Conservation (phyloP, 2,888 invertebrate genomes). For the Diarsia dahlii region DNA sequence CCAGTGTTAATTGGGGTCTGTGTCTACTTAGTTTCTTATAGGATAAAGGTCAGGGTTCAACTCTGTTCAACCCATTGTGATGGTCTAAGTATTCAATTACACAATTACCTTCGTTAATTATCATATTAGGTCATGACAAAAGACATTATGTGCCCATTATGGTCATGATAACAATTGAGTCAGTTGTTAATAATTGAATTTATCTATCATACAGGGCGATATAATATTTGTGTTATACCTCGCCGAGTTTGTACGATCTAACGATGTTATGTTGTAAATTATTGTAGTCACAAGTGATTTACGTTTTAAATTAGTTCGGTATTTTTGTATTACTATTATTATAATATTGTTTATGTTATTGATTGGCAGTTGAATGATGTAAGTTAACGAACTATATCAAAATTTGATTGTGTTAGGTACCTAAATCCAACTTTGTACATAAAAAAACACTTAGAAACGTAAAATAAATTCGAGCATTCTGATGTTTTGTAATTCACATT, state of each 20-base stretch:
- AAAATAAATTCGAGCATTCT: conserved; percentile 64
- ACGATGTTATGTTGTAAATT: conserved; percentile 46
- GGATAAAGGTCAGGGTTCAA: conserved; percentile 63
- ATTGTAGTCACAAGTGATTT: conserved; percentile 54
- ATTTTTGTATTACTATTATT: conserved; percentile 60
- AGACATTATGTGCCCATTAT: conserved; percentile 40
- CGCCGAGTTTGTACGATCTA: conserved; percentile 14
- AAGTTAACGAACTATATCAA: conserved; percentile 47
- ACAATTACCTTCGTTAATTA: conserved; percentile 58
- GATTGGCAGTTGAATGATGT: conserved; percentile 56
- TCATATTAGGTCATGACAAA: conserved; percentile 54
- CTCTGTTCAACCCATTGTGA: conserved; percentile 56
- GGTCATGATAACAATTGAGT: conserved; percentile 27
- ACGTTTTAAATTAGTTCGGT: conserved; percentile 45
- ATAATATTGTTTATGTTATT: conserved; percentile 51
- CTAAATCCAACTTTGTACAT: conserved; percentile 53
- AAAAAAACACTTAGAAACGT: conserved; percentile 50
- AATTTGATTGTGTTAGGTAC: conserved; percentile 46
- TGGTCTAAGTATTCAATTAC: conserved; percentile 62
- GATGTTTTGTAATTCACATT: conserved; percentile 59
- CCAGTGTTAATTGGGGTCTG: conserved; percentile 56
- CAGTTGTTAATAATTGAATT: conserved; percentile 41
- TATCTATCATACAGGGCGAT: conserved; percentile 17
- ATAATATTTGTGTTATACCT: conserved; percentile 15
- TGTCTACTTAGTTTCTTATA: conserved; percentile 57